A percentile compares a stretch with the other conserved stretches of the same genome.
Conservation (phyloP, 30 jellyfish, hydroid and myxozoan genomes). For the Chrysaora quinquecirrha region DNA sequence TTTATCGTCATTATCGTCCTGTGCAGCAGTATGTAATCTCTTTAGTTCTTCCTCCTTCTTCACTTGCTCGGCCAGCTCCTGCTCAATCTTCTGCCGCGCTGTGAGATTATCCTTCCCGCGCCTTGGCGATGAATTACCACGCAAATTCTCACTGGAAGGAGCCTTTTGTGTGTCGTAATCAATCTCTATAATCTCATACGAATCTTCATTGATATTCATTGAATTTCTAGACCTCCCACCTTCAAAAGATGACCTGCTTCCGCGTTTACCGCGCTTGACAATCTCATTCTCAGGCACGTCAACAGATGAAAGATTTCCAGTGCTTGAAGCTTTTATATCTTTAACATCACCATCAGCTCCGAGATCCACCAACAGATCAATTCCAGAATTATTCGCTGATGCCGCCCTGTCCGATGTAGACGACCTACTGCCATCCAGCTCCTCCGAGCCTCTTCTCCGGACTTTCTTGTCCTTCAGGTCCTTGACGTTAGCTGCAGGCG, state of each 20-base stretch:
- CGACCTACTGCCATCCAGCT: not conserved
- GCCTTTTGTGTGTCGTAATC: not conserved
- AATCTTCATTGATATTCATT: slow-evolving; percentile 1
- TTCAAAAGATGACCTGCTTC: slow-evolving; percentile 44
- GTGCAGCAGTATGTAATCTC: not conserved
- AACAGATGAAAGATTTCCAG: slow-evolving; percentile 20
- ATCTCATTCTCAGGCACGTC: slow-evolving; percentile 58
- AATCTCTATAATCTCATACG: not conserved
- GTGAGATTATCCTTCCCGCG: not conserved
- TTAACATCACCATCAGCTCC: not conserved
- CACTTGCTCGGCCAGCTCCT: not conserved
- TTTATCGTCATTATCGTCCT: not conserved
- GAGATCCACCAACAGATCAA: slow-evolving; percentile 3
- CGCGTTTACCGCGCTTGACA: slow-evolving; percentile 20
- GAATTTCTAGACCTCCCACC: slow-evolving; percentile 49
- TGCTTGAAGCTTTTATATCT: slow-evolving; percentile 32
- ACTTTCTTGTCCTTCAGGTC: slow-evolving; percentile 20
- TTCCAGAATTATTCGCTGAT: slow-evolving; percentile 9
- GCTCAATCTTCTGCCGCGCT: not conserved
- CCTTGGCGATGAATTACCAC: not conserved
- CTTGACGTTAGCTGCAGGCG: slow-evolving; percentile 19
- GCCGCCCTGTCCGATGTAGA: slow-evolving; percentile 19
- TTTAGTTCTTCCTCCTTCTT: not conserved
- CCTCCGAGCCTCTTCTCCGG: slow-evolving; percentile 22
- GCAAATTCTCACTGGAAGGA: not conserved